These are phyloP conservation scores for Cotesia vestalis DNA, from an alignment of 1,140 invertebrate genomes.

Conservation along the genomic window DNA sequence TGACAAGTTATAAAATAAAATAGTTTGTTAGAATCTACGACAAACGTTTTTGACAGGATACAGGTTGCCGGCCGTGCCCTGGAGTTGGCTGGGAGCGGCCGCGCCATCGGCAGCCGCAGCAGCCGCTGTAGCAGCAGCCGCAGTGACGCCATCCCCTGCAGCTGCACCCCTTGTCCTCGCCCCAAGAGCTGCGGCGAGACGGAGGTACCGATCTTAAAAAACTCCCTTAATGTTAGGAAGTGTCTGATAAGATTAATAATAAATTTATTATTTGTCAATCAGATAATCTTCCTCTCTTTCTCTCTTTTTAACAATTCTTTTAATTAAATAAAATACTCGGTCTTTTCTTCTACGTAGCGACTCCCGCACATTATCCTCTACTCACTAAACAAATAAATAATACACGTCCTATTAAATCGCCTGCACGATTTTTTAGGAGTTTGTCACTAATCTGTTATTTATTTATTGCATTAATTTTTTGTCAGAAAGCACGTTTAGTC, in stretches of 20 bases:
- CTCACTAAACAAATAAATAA: not conserved
- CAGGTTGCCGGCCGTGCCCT: conserved; percentile 64
- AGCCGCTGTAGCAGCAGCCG: conserved; percentile 62
- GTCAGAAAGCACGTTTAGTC: too few relatives aligned
- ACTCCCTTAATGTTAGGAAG: conserved; percentile 16
- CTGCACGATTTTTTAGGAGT: conserved; percentile 27
- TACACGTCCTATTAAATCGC: conserved; percentile 18
- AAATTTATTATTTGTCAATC: not conserved
- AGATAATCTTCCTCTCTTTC: not conserved
- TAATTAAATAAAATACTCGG: not conserved
- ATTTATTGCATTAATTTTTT: too few relatives aligned
- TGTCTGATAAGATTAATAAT: conserved; percentile 4
- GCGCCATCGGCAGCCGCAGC: conserved; percentile 64
- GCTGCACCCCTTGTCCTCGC: conserved; percentile 63
- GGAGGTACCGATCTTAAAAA: conserved; percentile 45
- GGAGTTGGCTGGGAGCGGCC: conserved; percentile 63
- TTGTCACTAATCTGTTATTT: too few relatives aligned
- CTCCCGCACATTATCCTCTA: not conserved
- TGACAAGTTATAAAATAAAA: conserved; percentile 14
- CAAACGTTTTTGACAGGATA: conserved; percentile 56
- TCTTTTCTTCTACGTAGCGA: not conserved
- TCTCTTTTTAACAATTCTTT: too few relatives aligned
- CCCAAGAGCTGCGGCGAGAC: conserved; percentile 62
- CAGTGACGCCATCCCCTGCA: conserved; percentile 62
- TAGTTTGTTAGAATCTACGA: conserved; percentile 7